These are phyloP conservation scores for Labeo rohita DNA, from an alignment of 2,113 vertebrate species.

Conservation along the genomic window DNA sequence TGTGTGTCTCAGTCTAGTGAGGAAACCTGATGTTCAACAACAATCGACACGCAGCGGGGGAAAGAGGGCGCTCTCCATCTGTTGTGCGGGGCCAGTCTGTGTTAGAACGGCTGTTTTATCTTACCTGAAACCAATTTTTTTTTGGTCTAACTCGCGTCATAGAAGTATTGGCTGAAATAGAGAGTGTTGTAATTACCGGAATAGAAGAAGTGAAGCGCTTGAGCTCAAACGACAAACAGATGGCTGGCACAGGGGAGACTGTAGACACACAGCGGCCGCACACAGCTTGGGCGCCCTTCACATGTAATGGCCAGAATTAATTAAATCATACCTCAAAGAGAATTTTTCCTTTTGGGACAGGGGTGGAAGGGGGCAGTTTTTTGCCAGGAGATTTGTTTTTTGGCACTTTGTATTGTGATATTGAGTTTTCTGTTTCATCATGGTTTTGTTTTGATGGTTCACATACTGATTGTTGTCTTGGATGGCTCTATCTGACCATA, in stretches of 20 bases:
- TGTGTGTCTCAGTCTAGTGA: conserved; percentile 45
- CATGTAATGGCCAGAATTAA: conserved; percentile 55
- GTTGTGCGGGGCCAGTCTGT: conserved; percentile 30
- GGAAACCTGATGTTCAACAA: conserved; percentile 37
- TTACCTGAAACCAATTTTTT: not conserved
- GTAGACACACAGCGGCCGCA: conserved; percentile 57
- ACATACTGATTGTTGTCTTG: not conserved
- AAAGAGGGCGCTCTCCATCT: conserved; percentile 52
- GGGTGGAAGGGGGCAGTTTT: not conserved
- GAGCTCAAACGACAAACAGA: conserved; percentile 58
- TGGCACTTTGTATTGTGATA: conserved; percentile 20
- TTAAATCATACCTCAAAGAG: conserved; percentile 58
- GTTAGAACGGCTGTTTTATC: conserved; percentile 12
- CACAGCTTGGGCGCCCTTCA: conserved; percentile 62
- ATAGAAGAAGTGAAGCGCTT: conserved; percentile 50
- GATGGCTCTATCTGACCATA: not conserved
- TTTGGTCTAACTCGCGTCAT: not conserved
- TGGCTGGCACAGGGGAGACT: conserved; percentile 66
- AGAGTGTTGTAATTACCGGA: conserved; percentile 51
- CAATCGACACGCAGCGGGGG: conserved; percentile 14
- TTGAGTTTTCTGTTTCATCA: not conserved
- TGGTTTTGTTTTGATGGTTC: not conserved
- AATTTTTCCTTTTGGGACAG: not conserved
- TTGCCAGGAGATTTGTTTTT: conserved; percentile 31
- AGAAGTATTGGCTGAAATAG: conserved; percentile 32